Percentiles rank a stretch among this genome's conserved stretches.
Evolutionary conservation across 2,888 invertebrate species (phyloP).

Genomic region (Leptinotarsa rubiginosa): DNA sequence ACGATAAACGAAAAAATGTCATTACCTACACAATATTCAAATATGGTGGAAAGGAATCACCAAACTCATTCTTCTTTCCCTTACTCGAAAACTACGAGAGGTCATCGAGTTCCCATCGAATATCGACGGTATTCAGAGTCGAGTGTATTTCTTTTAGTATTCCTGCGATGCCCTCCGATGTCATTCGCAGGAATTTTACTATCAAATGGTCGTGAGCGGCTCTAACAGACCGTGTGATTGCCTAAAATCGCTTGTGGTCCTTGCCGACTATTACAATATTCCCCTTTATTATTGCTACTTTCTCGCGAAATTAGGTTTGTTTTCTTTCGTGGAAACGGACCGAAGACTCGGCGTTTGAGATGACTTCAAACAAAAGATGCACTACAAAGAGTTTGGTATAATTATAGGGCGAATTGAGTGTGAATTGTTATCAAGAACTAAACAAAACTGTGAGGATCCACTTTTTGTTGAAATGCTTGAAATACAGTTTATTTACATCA

Average conservation of each 20-base stretch:
- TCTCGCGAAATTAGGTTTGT: conserved; percentile 41
- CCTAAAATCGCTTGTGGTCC: conserved; percentile 63
- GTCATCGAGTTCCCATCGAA: conserved; percentile 6
- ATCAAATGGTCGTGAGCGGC: conserved; percentile 64
- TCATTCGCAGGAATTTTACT: conserved; percentile 68
- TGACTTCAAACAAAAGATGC: conserved; percentile 6
- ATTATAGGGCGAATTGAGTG: not conserved
- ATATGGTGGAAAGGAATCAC: not conserved
- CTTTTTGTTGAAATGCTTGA: no score
- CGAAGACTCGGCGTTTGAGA: conserved; percentile 5
- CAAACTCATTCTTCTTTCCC: not conserved
- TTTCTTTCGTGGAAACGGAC: conserved; percentile 30
- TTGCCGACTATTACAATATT: conserved; percentile 38
- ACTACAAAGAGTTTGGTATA: not conserved
- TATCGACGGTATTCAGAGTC: conserved; percentile 5
- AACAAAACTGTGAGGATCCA: no score
- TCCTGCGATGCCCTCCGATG: conserved; percentile 56
- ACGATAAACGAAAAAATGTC: not conserved
- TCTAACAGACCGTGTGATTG: conserved; percentile 65
- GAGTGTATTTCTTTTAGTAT: conserved; percentile 48
- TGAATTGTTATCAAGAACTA: not conserved
- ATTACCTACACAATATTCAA: not conserved
- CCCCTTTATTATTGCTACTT: conserved; percentile 43
- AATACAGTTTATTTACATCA: no score
- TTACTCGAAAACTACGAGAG: conserved; percentile 4